A percentile compares a stretch with the other conserved stretches of the same genome.
These are phyloP conservation scores for Caenorhabditis imperialis DNA, from an alignment of 2,888 invertebrate genomes.

Conservation along the genomic window DNA sequence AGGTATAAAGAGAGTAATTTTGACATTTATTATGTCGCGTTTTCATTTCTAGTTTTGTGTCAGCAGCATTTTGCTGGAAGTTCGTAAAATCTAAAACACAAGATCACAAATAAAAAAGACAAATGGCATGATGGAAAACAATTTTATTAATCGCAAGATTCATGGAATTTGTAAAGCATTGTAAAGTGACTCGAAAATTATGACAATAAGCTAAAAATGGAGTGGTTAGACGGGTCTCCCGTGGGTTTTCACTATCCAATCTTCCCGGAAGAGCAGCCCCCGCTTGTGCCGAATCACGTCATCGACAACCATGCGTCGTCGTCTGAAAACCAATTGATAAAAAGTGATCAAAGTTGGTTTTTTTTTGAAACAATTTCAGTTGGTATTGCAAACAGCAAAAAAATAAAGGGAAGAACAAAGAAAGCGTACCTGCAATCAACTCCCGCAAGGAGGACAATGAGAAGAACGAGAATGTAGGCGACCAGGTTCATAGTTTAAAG, in stretches of 20 bases:
- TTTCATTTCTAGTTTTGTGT: not conserved
- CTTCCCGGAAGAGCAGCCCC: slow-evolving; percentile 43
- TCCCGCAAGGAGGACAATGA: slow-evolving; percentile 30
- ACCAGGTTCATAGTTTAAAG: slow-evolving; percentile 42
- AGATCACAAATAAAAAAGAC: no score
- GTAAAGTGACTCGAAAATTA: slow-evolving; percentile 14
- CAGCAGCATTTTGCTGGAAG: no score
- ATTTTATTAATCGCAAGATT: slow-evolving; percentile 7
- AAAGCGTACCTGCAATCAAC: slow-evolving; percentile 47
- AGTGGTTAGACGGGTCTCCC: slow-evolving; percentile 9
- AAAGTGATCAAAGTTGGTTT: slow-evolving; percentile 7
- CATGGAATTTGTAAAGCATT: slow-evolving; percentile 30
- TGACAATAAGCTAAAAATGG: slow-evolving; percentile 17
- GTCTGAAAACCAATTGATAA: slow-evolving; percentile 26
- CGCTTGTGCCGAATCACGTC: slow-evolving; percentile 48
- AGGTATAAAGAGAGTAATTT: not conserved
- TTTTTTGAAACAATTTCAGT: slow-evolving; percentile 10
- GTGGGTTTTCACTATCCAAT: slow-evolving; percentile 30
- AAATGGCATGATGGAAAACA: slow-evolving; percentile 1
- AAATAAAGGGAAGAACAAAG: not conserved
- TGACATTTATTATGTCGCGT: not conserved
- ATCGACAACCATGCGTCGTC: slow-evolving; percentile 51
- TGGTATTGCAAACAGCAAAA: slow-evolving; percentile 4
- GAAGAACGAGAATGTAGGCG: slow-evolving; percentile 34
- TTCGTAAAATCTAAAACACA: no score